Base-by-base conservation (phyloP, 2,797 vertebrate species). In the Scolopax bukidnonensis region DNA sequence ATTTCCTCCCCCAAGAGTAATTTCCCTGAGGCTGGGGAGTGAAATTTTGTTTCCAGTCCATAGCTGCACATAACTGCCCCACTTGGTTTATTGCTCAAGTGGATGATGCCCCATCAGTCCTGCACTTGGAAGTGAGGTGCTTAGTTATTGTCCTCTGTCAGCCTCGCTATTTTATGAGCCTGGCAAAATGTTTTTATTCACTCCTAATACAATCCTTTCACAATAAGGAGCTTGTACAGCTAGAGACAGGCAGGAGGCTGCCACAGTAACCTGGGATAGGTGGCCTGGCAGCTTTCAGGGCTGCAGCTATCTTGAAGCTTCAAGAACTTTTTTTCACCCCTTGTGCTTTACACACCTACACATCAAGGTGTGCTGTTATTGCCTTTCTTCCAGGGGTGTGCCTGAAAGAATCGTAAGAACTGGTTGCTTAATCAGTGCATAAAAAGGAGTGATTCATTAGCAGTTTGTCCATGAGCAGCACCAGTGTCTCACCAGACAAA, bases 61-160 rank as follows among this genome's bases (percentile, higher is more conserved):
- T 0, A 7, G 53, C 33, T 64, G 27, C 68, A 47, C 0, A 3
- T 76, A 86, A 33, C 5, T 0, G 1, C 27, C 59, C n/a, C 3
- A 17, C 69, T 76, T 0, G 0, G 27, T 73, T 84, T 69, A 63
- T 48, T 75, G 50, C 57, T 54, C 73, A 61, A 59, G 33, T 20
- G 24, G 25, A 9, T 25, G 74, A 65, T 59, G 53, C 14, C 41
- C 2, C n/a, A 24, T 61, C 51, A 60, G 47, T 51, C 38, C 40
- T 8, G 14, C 33, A 23, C 32, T 36, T 21, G 41, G 43, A 86
- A 81, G 4, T 0, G 6, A 78, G 57, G n/a, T 40, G 30, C 64
- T 85, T 68, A 71, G 36, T 33, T 68, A 47, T 50, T 4, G 4
- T 59, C n/a, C 50, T 82, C 54, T 43, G 21, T 40, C 61, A 77